Conservation (phyloP, 1,140 invertebrate genomes). For the Bombus fervidus region DNA sequence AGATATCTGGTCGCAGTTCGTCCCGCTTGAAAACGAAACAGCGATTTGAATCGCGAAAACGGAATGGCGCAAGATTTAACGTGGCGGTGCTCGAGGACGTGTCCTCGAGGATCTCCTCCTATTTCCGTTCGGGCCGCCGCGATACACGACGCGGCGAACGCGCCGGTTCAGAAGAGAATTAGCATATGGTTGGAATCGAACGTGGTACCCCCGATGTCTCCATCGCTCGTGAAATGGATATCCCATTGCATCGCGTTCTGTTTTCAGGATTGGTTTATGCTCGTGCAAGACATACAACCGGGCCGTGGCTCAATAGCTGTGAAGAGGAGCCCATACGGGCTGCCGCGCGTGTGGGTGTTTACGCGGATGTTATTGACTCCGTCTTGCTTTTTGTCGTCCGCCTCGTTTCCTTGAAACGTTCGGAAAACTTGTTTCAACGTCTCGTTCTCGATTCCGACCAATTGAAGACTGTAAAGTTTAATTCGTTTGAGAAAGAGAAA, state of each 20-base stretch:
- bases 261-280: slow-evolving; percentile 80
- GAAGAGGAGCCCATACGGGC: slow-evolving; percentile 59
- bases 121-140: slow-evolving; percentile 53
- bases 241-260: slow-evolving; percentile 73
- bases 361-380: slow-evolving; percentile 75
- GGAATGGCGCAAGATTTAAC: slow-evolving; percentile 48
- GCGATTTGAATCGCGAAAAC: slow-evolving; percentile 21
- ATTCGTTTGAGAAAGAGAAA: no score
- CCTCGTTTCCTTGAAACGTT: slow-evolving; percentile 1
- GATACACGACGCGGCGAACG: slow-evolving; percentile 49
- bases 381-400: slow-evolving; percentile 46
- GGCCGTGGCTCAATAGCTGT: slow-evolving; percentile 66
- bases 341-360: slow-evolving; percentile 73
- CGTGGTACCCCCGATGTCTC: slow-evolving; percentile 78
- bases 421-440: neutral
- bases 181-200: slow-evolving; percentile 74
- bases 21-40: neutral
- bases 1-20: neutral
- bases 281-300: slow-evolving; percentile 72
- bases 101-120: slow-evolving; percentile 57
- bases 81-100: slow-evolving; percentile 31
- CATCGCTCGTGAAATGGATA: slow-evolving; percentile 80
- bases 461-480: neutral
- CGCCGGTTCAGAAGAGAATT: slow-evolving; percentile 68
- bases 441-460: neutral